A percentile compares a stretch with the other conserved stretches of the same genome.
Evolutionary conservation across 2,888 invertebrate genomes (phyloP).

Genomic region (Orchesella flavescens): DNA sequence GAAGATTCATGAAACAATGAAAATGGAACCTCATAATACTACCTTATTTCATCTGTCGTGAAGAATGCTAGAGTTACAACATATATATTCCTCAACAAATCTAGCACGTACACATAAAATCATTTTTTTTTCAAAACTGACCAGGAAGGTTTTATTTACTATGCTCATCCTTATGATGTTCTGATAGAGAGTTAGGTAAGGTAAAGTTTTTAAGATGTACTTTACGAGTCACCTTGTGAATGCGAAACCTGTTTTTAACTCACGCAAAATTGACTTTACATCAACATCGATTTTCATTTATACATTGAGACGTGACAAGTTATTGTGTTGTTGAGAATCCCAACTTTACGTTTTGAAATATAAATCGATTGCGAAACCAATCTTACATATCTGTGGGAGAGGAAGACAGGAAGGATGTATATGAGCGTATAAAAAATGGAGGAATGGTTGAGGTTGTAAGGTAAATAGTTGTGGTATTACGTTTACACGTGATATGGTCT

Average conservation of each 20-base stretch:
- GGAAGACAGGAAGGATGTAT: slow-evolving; percentile 57
- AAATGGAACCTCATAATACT: slow-evolving; percentile 14
- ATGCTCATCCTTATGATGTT: neutral
- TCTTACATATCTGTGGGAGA: slow-evolving; percentile 34
- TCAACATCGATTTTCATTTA: slow-evolving; percentile 43
- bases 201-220: slow-evolving; percentile 22
- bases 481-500: slow-evolving; percentile 14
- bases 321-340: slow-evolving; percentile 46
- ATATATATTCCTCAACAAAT: neutral
- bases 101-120: neutral
- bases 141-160: neutral
- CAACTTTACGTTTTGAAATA: slow-evolving; percentile 31
- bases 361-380: slow-evolving; percentile 54
- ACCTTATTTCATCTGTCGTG: neutral
- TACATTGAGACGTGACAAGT: slow-evolving; percentile 49
- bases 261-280: slow-evolving; percentile 44
- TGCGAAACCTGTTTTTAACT: slow-evolving; percentile 38
- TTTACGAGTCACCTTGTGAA: slow-evolving; percentile 11
- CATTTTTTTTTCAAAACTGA: no score
- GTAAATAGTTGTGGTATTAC: neutral
- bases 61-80: neutral
- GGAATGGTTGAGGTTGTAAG: neutral
- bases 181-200: slow-evolving; percentile 44
- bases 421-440: neutral
- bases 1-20: slow-evolving; percentile 29